These are phyloP conservation scores for Periparus ater DNA, from an alignment of 2,797 vertebrate genomes.

Conservation along the genomic window DNA sequence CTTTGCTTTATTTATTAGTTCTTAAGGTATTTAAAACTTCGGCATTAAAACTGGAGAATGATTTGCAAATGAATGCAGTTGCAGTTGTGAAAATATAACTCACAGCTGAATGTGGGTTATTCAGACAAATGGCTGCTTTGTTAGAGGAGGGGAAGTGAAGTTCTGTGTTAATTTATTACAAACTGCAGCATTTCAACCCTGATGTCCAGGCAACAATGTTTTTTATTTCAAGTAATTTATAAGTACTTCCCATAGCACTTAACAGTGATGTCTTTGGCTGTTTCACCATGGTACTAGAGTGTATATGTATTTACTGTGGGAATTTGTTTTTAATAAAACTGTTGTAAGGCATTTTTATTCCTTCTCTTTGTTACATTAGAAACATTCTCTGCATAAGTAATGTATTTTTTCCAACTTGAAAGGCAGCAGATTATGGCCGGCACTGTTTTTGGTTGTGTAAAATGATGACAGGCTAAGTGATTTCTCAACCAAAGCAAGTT, in stretches of 20 bases:
- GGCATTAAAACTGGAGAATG: slow-evolving; percentile 87
- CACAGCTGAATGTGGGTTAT: slow-evolving; percentile 86
- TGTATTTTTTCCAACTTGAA: slow-evolving; percentile 76
- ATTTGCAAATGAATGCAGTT: slow-evolving; percentile 98
- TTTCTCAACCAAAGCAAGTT: slow-evolving; percentile 51
- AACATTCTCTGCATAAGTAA: slow-evolving; percentile 82
- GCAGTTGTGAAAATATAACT: slow-evolving; percentile 96
- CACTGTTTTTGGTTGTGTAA: slow-evolving; percentile 54
- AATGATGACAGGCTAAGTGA: slow-evolving; percentile 49
- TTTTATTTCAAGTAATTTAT: slow-evolving; percentile 88
- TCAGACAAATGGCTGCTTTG: slow-evolving; percentile 88
- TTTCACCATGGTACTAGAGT: slow-evolving; percentile 76
- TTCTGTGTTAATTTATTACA: slow-evolving; percentile 94
- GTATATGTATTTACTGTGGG: slow-evolving; percentile 87
- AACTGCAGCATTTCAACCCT: slow-evolving; percentile 92
- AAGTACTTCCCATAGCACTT: slow-evolving; percentile 84
- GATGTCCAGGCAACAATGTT: slow-evolving; percentile 94
- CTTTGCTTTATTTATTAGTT: slow-evolving; percentile 90
- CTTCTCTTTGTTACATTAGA: slow-evolving; percentile 81
- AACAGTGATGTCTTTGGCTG: slow-evolving; percentile 77
- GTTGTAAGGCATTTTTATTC: slow-evolving; percentile 81
- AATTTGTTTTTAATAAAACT: slow-evolving; percentile 89
- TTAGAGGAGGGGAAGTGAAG: slow-evolving; percentile 85
- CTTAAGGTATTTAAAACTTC: slow-evolving; percentile 89
- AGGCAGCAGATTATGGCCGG: slow-evolving; percentile 74